Evolutionary conservation across 53 echinoderm and acorn worm genomes (phyloP), one percentile per base, ranked within the genome.

Genomic region (Actinopyga echinites): DNA sequence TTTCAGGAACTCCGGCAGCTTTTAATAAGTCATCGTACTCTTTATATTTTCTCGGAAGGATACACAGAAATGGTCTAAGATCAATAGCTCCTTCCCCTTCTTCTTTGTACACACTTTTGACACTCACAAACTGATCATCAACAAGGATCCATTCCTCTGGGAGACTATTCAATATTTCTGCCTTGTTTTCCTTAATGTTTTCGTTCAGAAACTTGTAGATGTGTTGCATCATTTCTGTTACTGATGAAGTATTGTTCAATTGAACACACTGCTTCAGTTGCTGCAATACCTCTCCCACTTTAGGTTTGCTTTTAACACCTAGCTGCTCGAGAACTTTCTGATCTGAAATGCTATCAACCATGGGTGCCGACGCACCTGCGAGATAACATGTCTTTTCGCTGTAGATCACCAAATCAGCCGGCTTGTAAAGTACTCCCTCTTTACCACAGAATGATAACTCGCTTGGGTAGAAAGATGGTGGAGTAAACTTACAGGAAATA

Each of bases 141-240:
- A 60, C 62, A 63, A 44, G 66, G 36, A 86, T 86, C 57, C 86
- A 86, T 30, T 66, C 54, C 31, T 62, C 64, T 66, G 79, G 66
- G 7, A 37, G 30, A 24, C 33, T 13, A 32, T 21, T 21, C 28
- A 80, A 13, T 19, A 60, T 45, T 2, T 19, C 42, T 36, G 36
- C 57, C 19, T 64, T 53, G 6, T 34, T 59, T 6, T 74, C 54
- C n/a, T 63, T 8, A 40, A 7, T 29, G 19, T 53, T 17, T 33
- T 42, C 30, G 21, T 52, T 65, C 9, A 86, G 80, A 54, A 65
- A 68, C 30, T 15, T 7, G 69, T 86, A 86, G 49, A 86, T 54
- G 22, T 79, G 30, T 21, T 86, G 30, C n/a, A 80, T 56, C 23
- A 43, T 49, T 15, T n/a, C 29, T 25, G 12, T 28, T 45, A 8